phyloP scores from a whole-genome alignment of 2,797 vertebrate genomes.

The Cyclopterus lumpus region DNA sequence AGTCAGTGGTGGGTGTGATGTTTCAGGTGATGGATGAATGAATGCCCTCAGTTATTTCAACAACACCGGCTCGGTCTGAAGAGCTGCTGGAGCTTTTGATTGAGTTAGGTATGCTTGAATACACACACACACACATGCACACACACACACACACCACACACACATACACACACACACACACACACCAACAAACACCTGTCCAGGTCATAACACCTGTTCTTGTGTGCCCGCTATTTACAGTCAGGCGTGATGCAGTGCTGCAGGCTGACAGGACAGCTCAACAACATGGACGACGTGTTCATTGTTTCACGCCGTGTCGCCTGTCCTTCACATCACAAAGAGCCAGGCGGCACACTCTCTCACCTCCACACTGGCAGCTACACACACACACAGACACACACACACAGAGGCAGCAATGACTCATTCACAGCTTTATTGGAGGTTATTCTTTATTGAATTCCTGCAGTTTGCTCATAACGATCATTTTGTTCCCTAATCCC shows the following conservation, averaged over 20 bases:
- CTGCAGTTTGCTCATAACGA: neutral
- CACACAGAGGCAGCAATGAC: neutral
- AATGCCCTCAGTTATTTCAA: slow-evolving; percentile 62
- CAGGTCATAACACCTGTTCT: slow-evolving; percentile 62
- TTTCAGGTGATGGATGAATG: slow-evolving; percentile 41
- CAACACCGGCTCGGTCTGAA: slow-evolving; percentile 37
- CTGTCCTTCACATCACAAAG: slow-evolving; percentile 62
- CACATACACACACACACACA: slow-evolving; percentile 4
- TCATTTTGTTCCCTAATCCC: neutral
- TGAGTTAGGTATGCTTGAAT: slow-evolving; percentile 64
- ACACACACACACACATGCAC: slow-evolving; percentile 20
- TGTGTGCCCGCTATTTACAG: slow-evolving; percentile 55
- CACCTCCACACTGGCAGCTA: neutral
- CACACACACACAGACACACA: neutral
- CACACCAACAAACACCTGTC: slow-evolving; percentile 54
- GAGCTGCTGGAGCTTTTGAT: slow-evolving; percentile 71
- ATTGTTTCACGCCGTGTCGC: slow-evolving; percentile 61
- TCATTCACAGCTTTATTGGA: slow-evolving; percentile 8
- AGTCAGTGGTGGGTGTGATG: slow-evolving; percentile 26
- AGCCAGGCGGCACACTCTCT: slow-evolving; percentile 7
- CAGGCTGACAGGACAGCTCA: slow-evolving; percentile 42
- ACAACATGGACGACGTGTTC: slow-evolving; percentile 23
- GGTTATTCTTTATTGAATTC: neutral
- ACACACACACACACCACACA: slow-evolving; percentile 2
- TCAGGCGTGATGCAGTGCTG: slow-evolving; percentile 29